These are phyloP conservation scores for Drosophila kokeensis DNA, from an alignment of 2,888 invertebrate species.

Conservation along the genomic window DNA sequence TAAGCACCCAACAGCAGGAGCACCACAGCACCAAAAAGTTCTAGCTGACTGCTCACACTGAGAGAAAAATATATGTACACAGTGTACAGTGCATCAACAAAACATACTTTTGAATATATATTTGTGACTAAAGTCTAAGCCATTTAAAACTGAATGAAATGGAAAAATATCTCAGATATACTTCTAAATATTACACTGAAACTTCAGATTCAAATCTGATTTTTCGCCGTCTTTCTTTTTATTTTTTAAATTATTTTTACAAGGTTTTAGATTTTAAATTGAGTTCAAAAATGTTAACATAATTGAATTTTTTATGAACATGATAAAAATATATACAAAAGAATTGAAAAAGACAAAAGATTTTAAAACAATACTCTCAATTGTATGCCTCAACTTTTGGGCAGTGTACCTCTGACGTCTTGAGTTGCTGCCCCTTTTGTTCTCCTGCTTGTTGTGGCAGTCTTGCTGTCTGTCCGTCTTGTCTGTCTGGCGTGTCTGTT, in stretches of 20 bases:
- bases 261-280: neutral
- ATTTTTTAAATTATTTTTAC: too few relatives aligned
- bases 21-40: constrained; percentile 51
- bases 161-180: neutral
- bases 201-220: neutral
- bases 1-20: constrained; percentile 50
- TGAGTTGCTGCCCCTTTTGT: constrained; percentile 12
- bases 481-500: constrained; percentile 45
- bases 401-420: constrained; percentile 13
- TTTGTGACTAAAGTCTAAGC: neutral
- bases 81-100: neutral
- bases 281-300: neutral
- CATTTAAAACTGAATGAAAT: neutral
- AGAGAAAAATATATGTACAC: neutral
- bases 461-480: constrained; percentile 27
- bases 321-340: too few relatives aligned
- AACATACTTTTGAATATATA: neutral
- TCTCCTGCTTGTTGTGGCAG: neutral
- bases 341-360: too few relatives aligned
- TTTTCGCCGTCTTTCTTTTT: accelerated
- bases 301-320: too few relatives aligned
- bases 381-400: neutral
- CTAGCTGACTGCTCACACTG: constrained; percentile 48
- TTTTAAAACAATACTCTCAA: neutral
- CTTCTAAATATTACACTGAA: neutral